Evolutionary conservation across 2,888 invertebrate species (phyloP).

Genomic region (Drosophila nigricruria): DNA sequence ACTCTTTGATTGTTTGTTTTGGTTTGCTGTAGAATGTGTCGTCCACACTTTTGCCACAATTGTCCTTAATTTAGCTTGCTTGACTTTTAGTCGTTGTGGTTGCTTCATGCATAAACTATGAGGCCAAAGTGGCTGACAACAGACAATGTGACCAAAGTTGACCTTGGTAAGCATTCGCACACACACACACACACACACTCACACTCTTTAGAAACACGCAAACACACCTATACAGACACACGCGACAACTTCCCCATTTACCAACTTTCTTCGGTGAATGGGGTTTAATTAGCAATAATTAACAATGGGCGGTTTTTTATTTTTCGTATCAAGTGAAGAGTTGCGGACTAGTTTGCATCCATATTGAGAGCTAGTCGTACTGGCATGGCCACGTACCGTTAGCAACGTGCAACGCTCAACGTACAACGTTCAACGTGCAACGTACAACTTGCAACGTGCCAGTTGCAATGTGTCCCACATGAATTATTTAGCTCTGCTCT

Average conservation of each 20-base stretch:
- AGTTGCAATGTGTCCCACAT: slow-evolving; percentile 64
- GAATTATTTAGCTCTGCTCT: slow-evolving; percentile 64
- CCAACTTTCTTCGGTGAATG: slow-evolving; percentile 31
- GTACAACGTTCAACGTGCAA: slow-evolving; percentile 8
- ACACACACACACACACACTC: not conserved
- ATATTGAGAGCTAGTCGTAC: slow-evolving; percentile 19
- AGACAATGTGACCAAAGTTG: slow-evolving; percentile 42
- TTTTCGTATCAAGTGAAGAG: slow-evolving; percentile 9
- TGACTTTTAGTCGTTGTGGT: slow-evolving; percentile 14
- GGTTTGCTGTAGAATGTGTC: not conserved
- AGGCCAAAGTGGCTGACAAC: slow-evolving; percentile 35
- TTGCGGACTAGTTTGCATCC: slow-evolving; percentile 39
- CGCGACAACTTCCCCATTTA: slow-evolving; percentile 7
- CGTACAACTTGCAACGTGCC: slow-evolving; percentile 13
- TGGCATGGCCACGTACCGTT: slow-evolving; percentile 28
- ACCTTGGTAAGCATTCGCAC: slow-evolving; percentile 25
- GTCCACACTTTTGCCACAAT: not conserved
- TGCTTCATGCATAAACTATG: slow-evolving; percentile 28
- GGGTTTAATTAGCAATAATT: slow-evolving; percentile 39
- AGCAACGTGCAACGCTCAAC: slow-evolving; percentile 11
- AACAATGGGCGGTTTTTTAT: slow-evolving; percentile 24
- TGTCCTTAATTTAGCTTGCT: slow-evolving; percentile 14
- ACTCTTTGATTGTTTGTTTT: not conserved
- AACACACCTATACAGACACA: not conserved
- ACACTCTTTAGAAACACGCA: too few species aligned